Evolutionary conservation across 2,888 invertebrate genomes (phyloP).

Genomic region (Hirtodrosophila duncani): DNA sequence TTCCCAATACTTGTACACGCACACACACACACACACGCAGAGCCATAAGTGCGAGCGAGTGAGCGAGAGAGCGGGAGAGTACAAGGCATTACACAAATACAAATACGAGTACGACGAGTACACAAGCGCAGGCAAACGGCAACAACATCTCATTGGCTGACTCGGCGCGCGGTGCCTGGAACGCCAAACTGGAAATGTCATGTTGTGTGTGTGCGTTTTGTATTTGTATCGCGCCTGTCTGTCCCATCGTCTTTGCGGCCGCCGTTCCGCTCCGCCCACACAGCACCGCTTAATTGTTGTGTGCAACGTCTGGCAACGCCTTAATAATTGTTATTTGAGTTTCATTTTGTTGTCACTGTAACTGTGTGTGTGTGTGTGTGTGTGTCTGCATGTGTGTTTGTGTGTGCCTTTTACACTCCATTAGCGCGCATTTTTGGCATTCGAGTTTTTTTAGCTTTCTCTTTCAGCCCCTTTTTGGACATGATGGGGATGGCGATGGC

Average conservation of each 20-base stretch:
- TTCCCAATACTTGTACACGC: slow-evolving; percentile 51
- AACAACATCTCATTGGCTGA: slow-evolving; percentile 76
- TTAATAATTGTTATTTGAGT: slow-evolving; percentile 76
- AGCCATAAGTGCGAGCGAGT: slow-evolving; percentile 36
- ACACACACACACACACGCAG: slow-evolving; percentile 33
- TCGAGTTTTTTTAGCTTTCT: slow-evolving; percentile 66
- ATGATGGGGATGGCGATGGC: neutral
- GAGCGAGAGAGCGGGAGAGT: slow-evolving; percentile 33
- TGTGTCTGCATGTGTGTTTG: slow-evolving; percentile 26
- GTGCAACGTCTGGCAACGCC: slow-evolving; percentile 76
- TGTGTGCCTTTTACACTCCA: slow-evolving; percentile 58
- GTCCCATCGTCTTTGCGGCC: slow-evolving; percentile 5
- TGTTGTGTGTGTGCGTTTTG: slow-evolving; percentile 26
- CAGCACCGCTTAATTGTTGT: slow-evolving; percentile 60
- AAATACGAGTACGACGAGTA: slow-evolving; percentile 39
- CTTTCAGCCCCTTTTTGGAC: slow-evolving; percentile 67
- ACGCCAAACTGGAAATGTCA: slow-evolving; percentile 64
- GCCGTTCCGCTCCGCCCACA: slow-evolving; percentile 58
- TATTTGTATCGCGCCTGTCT: slow-evolving; percentile 58
- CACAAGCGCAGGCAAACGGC: slow-evolving; percentile 44
- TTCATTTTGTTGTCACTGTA: slow-evolving; percentile 55
- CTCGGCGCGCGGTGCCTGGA: slow-evolving; percentile 60
- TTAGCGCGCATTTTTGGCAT: slow-evolving; percentile 54
- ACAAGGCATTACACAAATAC: slow-evolving; percentile 60
- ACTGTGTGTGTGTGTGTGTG: slow-evolving; percentile 16